These are phyloP conservation scores for Poecilobothrus nobilitatus DNA, from an alignment of 2,888 invertebrate species.

Conservation along the genomic window DNA sequence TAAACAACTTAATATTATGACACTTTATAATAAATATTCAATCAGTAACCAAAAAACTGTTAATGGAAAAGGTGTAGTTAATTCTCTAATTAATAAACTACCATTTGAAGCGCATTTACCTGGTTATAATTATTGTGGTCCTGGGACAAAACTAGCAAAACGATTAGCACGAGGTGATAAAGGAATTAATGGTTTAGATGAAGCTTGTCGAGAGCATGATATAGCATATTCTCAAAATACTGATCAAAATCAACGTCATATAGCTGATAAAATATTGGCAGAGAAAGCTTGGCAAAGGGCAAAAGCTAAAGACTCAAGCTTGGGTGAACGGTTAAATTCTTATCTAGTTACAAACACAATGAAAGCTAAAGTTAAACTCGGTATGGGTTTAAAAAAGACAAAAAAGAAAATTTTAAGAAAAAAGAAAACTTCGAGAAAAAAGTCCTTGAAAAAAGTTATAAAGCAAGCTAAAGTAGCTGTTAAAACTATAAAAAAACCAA, in stretches of 20 bases:
- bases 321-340: conserved; percentile 7
- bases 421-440: no score
- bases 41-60: background rate
- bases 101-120: conserved; percentile 26
- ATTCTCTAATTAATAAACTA: conserved; percentile 24
- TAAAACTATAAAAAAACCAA: conserved; percentile 7
- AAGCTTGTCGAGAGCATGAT: conserved; percentile 25
- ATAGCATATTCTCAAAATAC: conserved; percentile 20
- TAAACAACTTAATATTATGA: background rate
- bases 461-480: conserved; percentile 17
- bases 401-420: conserved; percentile 7
- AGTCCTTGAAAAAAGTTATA: conserved; percentile 16
- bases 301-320: conserved; percentile 14
- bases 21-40: background rate
- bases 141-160: conserved; percentile 28
- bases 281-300: conserved; percentile 21
- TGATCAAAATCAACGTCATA: conserved; percentile 11
- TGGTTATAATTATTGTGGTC: conserved; percentile 31
- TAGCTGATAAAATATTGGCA: conserved; percentile 20
- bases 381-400: conserved; percentile 24
- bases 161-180: conserved; percentile 27
- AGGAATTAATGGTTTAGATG: conserved; percentile 27
- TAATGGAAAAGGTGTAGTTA: conserved; percentile 15
- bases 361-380: conserved; percentile 31
- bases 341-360: conserved; percentile 30